Conservation (phyloP, 2,113 vertebrate species). For the Bothrops jararaca region DNA sequence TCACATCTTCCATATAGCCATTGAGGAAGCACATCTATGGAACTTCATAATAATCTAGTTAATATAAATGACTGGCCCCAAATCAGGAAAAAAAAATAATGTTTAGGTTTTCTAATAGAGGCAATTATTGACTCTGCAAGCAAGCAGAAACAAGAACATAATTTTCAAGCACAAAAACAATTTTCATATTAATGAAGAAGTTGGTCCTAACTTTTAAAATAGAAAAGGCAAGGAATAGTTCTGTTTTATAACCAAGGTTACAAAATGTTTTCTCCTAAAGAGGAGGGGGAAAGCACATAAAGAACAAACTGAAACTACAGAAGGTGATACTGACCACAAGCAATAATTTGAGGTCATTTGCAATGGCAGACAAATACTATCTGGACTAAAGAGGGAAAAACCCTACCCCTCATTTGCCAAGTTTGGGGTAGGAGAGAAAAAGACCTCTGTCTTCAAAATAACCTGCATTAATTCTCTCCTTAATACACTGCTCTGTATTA, state of each 20-base stretch:
- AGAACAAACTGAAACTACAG: slow-evolving; percentile 23
- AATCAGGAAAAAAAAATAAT: neutral
- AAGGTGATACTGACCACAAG: slow-evolving; percentile 62
- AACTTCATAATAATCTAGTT: neutral
- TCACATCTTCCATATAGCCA: neutral
- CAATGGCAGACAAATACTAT: slow-evolving; percentile 61
- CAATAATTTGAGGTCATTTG: slow-evolving; percentile 62
- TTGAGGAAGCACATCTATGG: neutral
- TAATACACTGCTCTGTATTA: slow-evolving; percentile 22
- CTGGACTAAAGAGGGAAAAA: slow-evolving; percentile 43
- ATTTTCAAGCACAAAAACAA: slow-evolving; percentile 5
- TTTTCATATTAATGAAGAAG: neutral
- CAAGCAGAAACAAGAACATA: neutral
- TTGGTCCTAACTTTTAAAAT: neutral
- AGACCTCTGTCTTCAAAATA: slow-evolving; percentile 57
- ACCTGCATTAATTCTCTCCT: slow-evolving; percentile 41
- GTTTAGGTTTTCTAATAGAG: neutral
- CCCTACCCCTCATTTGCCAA: slow-evolving; percentile 47
- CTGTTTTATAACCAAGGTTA: slow-evolving; percentile 4
- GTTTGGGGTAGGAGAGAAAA: slow-evolving; percentile 53
- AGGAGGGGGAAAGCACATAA: slow-evolving; percentile 27
- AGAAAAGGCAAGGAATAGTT: slow-evolving; percentile 34
- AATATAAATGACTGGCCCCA: neutral
- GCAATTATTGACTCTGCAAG: no score
- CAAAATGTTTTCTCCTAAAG: slow-evolving; percentile 40